These are phyloP conservation scores for Rhynchotus rufescens DNA, from an alignment of 2,797 vertebrate species.

Conservation along the genomic window DNA sequence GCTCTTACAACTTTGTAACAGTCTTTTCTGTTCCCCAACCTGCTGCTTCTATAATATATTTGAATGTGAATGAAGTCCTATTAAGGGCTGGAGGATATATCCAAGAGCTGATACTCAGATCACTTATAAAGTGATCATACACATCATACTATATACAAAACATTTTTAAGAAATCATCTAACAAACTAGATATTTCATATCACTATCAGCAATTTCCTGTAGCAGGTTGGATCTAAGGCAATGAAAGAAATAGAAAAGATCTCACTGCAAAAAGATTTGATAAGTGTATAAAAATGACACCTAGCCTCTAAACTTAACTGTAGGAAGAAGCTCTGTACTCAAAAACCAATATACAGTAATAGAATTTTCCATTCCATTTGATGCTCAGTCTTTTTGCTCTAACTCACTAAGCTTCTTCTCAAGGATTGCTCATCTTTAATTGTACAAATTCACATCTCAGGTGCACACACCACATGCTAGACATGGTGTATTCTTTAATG, in stretches of 20 bases:
- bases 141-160: not conserved
- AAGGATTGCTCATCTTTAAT: not conserved
- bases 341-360: not conserved
- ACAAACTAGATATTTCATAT: not conserved
- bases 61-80: not conserved
- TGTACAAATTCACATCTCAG: not conserved
- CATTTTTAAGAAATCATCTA: not conserved
- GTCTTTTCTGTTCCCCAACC: not conserved
- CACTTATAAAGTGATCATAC: not conserved
- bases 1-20: not conserved
- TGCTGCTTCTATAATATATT: not conserved
- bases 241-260: not conserved
- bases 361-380: conserved; percentile 45
- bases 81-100: not conserved
- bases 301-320: not conserved
- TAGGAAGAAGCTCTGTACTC: not conserved
- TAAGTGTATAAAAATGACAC: not conserved
- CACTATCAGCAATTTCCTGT: not conserved
- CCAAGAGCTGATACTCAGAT: not conserved
- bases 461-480: not conserved
- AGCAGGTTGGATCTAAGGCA: not conserved
- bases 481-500: not conserved
- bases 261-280: not conserved
- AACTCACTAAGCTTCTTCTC: conserved; percentile 9
- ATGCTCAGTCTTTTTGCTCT: not conserved